phyloP scores from a whole-genome alignment of 2,797 vertebrate species.

The Salarias fasciatus region DNA sequence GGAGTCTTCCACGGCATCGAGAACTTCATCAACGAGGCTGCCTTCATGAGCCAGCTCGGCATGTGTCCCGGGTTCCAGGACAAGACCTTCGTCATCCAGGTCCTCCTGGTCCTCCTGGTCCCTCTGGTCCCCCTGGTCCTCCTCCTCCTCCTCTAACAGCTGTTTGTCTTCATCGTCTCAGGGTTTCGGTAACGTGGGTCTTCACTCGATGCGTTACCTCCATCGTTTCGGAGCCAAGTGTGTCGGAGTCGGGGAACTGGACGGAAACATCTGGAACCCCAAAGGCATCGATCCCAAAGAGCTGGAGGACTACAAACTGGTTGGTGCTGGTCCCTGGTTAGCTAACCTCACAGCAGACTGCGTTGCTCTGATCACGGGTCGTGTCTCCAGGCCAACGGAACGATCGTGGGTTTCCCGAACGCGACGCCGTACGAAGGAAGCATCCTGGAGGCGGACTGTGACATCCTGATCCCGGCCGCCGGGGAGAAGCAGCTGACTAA shows the following conservation, averaged over 20 bases:
- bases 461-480: conserved; percentile 96
- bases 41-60: conserved; percentile 94
- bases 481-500: conserved; percentile 95
- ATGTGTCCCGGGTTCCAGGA: conserved; percentile 93
- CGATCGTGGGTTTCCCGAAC: conserved; percentile 93
- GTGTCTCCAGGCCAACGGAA: conserved; percentile 76
- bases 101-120: conserved; percentile 42
- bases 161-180: conserved; percentile 49
- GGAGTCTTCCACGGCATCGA: conserved; percentile 97
- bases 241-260: conserved; percentile 90
- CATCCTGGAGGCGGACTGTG: conserved; percentile 93
- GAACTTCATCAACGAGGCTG: conserved; percentile 96
- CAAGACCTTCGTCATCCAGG: conserved; percentile 96
- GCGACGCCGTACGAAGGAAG: conserved; percentile 88
- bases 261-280: conserved; percentile 94
- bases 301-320: conserved; percentile 96
- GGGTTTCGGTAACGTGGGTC: conserved; percentile 96
- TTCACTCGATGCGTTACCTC: conserved; percentile 96
- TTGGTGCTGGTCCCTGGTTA: conserved; percentile 61
- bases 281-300: conserved; percentile 95
- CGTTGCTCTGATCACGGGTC: no score
- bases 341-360: no score
- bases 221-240: conserved; percentile 94
- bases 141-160: not conserved
- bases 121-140: not conserved